A percentile compares a stretch with the other conserved stretches of the same genome.
Conservation (phyloP, 2,888 invertebrate genomes). For the Norana najaformis region DNA sequence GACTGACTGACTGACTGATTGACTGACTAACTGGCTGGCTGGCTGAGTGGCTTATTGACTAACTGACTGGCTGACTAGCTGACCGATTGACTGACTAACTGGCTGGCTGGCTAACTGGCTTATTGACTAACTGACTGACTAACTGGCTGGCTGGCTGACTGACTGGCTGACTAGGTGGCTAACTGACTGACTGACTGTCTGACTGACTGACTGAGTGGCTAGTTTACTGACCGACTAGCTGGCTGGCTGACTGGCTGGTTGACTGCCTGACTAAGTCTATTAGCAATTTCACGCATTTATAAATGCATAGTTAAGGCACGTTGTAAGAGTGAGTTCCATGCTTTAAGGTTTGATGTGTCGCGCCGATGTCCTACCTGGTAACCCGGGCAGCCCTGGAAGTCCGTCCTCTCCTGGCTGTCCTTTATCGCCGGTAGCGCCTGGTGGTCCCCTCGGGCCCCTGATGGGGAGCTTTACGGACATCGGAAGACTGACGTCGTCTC, state of each 20-base stretch:
- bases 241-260: neutral
- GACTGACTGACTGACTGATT: conserved; percentile 29
- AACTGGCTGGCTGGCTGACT: too few species aligned
- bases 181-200: too few species aligned
- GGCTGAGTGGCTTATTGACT: conserved; percentile 24
- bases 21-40: conserved; percentile 30
- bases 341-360: too few species aligned
- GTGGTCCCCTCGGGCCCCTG: conserved; percentile 53
- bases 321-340: too few species aligned
- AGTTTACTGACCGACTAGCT: too few species aligned
- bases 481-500: conserved; percentile 45
- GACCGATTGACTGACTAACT: neutral
- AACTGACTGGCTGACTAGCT: conserved; percentile 15
- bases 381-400: conserved; percentile 49
- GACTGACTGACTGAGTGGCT: too few species aligned
- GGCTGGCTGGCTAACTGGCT: too few species aligned
- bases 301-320: too few species aligned
- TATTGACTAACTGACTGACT: too few species aligned
- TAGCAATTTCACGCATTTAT: too few species aligned
- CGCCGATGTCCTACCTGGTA: conserved; percentile 47
- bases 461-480: conserved; percentile 50
- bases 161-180: too few species aligned
- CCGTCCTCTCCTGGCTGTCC: conserved; percentile 52
- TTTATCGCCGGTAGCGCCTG: conserved; percentile 51
- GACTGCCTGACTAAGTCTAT: neutral